Conservation (phyloP, 35 echinoderm and acorn worm genomes). For the Patiria miniata region DNA sequence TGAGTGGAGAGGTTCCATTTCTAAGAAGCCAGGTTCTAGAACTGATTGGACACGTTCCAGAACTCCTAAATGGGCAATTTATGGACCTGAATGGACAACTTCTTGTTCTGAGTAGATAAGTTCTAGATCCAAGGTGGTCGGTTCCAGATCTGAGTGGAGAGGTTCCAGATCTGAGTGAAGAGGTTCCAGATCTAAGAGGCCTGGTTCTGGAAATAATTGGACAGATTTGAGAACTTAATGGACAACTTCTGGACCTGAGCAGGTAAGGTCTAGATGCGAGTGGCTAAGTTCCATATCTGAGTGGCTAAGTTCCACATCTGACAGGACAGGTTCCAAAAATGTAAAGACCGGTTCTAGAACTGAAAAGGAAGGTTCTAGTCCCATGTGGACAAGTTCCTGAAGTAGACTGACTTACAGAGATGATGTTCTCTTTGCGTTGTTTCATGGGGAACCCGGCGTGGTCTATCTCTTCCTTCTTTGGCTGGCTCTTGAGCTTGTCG, state of each 20-base stretch:
- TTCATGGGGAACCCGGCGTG: constrained; percentile 80
- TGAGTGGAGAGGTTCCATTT: too few relatives aligned
- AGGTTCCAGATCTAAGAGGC: too few relatives aligned
- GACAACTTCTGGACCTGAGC: too few relatives aligned
- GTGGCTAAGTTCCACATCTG: not conserved
- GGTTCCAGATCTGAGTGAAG: too few relatives aligned
- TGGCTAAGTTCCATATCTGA: not conserved
- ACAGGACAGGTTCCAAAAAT: not conserved
- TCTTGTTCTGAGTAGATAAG: too few relatives aligned
- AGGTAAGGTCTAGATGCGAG: too few relatives aligned
- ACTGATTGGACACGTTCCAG: not conserved
- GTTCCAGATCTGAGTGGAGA: not conserved
- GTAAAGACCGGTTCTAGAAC: not conserved
- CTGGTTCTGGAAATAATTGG: not conserved
- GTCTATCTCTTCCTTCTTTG: constrained; percentile 88
- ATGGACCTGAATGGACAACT: not conserved
- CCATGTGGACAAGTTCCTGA: too few relatives aligned
- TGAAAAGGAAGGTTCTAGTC: too few relatives aligned
- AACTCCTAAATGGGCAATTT: too few relatives aligned
- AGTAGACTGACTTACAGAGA: constrained; percentile 59
- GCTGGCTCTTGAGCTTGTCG: constrained; percentile 60
- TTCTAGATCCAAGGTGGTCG: too few relatives aligned
- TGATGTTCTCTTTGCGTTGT: constrained; percentile 78
- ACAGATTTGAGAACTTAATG: too few relatives aligned
- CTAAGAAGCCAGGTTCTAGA: not conserved